Base-by-base conservation (phyloP, 2,113 vertebrate genomes). In the Tretioscincus oriximinensis region DNA sequence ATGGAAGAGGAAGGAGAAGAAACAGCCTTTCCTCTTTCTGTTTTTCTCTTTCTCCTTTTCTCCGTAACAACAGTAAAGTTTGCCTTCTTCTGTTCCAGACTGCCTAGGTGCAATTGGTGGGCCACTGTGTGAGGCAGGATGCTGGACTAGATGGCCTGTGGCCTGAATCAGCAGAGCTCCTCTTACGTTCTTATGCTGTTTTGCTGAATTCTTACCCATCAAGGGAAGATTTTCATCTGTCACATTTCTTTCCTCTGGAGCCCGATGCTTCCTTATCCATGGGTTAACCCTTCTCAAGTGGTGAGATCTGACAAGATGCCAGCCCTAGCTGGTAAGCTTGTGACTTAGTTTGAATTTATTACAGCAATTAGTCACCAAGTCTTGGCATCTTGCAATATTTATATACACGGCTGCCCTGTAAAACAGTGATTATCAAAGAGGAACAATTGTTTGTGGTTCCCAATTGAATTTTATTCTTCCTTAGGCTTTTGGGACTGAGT, bases 381-480 rank as follows among this genome's bases (percentile, higher is more conserved):
- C 73, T 63, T 64, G 9, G 81, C 74, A 18, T 87, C 88, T 85
- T 88, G 82, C 86, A 90, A 90, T 93, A 92, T 91, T 93, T 91
- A 89, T 91, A 84, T 81, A 10, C 26, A 81, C 31, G 86, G 86
- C 89, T 91, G 88, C 90, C 86, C 85, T 92, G 88, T 88, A 86
- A 92, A 93, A 78, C 84, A 83, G 85, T 82, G 91, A 93, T 93
- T 93, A 94, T 91, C 76, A 76, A 69, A 92, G 90, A 91, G 89
- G 86, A 92, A 84, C 91, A 84, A 92, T 91, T 92, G 88, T 91
- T 93, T 87, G 89, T 87, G 81, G 80, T 74, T 80, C 92, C 84
- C 41, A 64, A 3, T 66, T 49, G 88, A 51, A 80, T 89, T 90
- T 78, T 83, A 84, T 76, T 51, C 77, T 84, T 89, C 77, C 80